Evolutionary conservation across 2,113 vertebrate species (phyloP), one percentile per base, ranked within the genome.

Genomic region (Notechis scutatus): DNA sequence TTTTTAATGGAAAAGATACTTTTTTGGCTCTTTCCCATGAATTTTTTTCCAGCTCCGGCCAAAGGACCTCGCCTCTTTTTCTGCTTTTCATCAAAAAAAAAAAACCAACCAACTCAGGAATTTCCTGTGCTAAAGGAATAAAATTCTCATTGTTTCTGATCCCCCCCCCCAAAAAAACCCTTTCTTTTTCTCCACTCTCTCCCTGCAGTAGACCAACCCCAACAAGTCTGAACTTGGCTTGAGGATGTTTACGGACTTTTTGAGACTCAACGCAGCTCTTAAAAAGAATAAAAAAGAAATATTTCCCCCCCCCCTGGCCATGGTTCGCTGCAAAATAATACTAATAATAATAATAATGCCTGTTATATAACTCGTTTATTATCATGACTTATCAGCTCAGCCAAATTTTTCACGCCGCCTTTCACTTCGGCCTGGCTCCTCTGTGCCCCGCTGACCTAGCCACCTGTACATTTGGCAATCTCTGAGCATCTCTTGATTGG

Each of bases 321-420:
- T 23, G 10, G 2, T 1, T 1, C 1, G 90, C 29, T 54, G 29
- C 23, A 61, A 52, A 55, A 74, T 21, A 24, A 24, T 8, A 42
- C 2, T 42, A 21, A 57, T 18, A 57, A 57, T 23, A 59, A 59
- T 26, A 56, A 39, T 94, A 92, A 94, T 93, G 90, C 92, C 86
- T 26, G 3, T 96, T 96, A 93, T 42, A 55, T 89, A 96, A 95
- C 11, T 88, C 5, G 12, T 87, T 88, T 6, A 0, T n/a, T 74
- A 39, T 47, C 5, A 5, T 26, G 45, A 85, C 15, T 54, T 56
- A 29, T 88, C 87, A 86, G 5, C 64, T 92, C 54, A 57, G 86
- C 34, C 6, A 1, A 18, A 1, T 24, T 87, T 57, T 4, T 59
- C 39, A 0, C 1, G 1, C 5, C 15, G 4, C 29, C 8, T n/a